Evolutionary conservation across 2,888 invertebrate species (phyloP), one percentile per base, ranked within the genome.

Genomic region (Scrobipalpa atriplicella): DNA sequence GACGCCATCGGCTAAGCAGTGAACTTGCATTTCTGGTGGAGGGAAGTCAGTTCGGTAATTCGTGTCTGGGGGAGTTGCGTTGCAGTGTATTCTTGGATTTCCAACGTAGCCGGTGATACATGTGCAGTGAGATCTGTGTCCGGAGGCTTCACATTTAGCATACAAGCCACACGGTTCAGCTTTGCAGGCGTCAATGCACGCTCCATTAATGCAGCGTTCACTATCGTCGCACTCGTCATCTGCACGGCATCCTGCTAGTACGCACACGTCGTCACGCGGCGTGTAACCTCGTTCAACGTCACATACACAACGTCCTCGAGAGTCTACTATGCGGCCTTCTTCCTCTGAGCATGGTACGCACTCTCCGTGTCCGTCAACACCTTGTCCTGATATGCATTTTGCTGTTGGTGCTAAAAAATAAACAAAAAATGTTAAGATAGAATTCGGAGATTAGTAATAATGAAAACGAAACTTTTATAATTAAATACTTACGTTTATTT

Each of bases 1-100:
- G 9, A 98, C 97, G 47, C 98, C 98, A 81, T 98, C 98, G 13
- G 98, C 97, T 71, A 98, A 90, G 85, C 98, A 98, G 78, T 96
- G 96, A 16, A 98, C 98, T 69, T 95, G 94, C 95, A 98, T 96
- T 68, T 97, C 96, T 7, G 97, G 97, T 74, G 94, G 94, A 16
- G 97, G 97, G 94, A 98, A 97, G 80, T 97, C 97, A 0, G 97
- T 97, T 54, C 96, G 94, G 75, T 94, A 94, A 76, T 87, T 90
- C 39, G 74, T 75, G 52, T 81, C 78, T 6, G 79, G 75, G 51
- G 78, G 73, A 21, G 91, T 93, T 29, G 89, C 86, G 73, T 95
- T 95, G 92, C 97, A 97, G 73, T 94, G 93, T 19, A 94, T 90
- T 71, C 96, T 95, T 0, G 97, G 95, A 81, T 97, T 95, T 74